Conservation (phyloP, 1,140 invertebrate genomes). For the Micrasema longulum region DNA sequence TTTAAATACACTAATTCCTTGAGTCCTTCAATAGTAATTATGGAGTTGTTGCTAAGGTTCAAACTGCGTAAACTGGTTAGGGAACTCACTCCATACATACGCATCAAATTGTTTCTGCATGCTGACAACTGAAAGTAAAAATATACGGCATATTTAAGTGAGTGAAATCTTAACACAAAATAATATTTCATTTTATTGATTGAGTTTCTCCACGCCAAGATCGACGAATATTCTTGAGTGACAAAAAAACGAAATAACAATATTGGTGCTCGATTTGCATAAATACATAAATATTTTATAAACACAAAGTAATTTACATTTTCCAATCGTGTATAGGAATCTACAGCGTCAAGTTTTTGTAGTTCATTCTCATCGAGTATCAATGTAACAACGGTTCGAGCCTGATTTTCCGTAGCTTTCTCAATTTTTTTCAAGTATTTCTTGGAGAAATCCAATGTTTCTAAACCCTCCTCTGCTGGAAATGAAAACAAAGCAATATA, state of each 20-base stretch:
- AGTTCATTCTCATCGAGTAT: constrained; percentile 90
- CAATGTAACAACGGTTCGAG: constrained; percentile 76
- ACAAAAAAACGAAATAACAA: neutral
- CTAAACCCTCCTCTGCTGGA: constrained; percentile 60
- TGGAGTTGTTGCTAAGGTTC: constrained; percentile 88
- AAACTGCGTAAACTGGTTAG: constrained; percentile 83
- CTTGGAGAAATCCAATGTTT: constrained; percentile 74
- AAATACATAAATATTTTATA: too few relatives aligned
- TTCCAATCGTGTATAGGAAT: constrained; percentile 82
- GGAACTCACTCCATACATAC: constrained; percentile 88
- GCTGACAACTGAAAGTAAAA: constrained; percentile 77
- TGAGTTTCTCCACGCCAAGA: too few relatives aligned
- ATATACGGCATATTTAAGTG: too few relatives aligned
- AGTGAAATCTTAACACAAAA: too few relatives aligned
- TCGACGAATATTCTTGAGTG: neutral
- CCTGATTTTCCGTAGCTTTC: constrained; percentile 74
- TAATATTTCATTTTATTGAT: constrained; percentile 3
- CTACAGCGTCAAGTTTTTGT: constrained; percentile 87
- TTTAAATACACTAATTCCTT: constrained; percentile 85
- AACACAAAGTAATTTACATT: constrained; percentile 75
- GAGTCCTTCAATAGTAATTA: constrained; percentile 88
- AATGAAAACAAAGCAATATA: constrained; percentile 7
- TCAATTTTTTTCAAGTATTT: constrained; percentile 80
- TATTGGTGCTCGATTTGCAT: too few relatives aligned
- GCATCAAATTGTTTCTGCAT: constrained; percentile 83